A percentile compares a stretch with the other conserved stretches of the same genome.
These are phyloP conservation scores for Podarcis raffonei DNA, from an alignment of 2,113 vertebrate species.

Conservation along the genomic window DNA sequence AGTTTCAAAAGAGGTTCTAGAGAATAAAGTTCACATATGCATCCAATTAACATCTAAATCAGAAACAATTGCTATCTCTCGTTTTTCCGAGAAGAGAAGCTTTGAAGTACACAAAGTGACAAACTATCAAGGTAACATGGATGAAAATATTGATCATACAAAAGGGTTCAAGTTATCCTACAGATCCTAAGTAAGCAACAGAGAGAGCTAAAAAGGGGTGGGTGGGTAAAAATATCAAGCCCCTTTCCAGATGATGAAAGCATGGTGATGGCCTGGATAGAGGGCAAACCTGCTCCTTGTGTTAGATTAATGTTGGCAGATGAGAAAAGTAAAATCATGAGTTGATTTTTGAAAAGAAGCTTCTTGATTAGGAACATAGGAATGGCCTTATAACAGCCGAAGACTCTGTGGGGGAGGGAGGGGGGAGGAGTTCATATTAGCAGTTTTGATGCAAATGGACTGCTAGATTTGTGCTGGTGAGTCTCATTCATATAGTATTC, in stretches of 20 bases:
- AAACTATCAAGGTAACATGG: constrained; percentile 47
- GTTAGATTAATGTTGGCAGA: fast-evolving
- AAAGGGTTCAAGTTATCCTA: not conserved
- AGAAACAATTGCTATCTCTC: constrained; percentile 68
- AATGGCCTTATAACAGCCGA: not conserved
- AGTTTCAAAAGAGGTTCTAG: constrained; percentile 66
- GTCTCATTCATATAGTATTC: too few relatives aligned
- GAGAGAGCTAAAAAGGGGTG: not conserved
- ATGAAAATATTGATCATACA: constrained; percentile 13
- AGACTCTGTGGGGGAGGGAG: too few relatives aligned
- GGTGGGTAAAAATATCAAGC: not conserved
- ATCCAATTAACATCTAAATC: constrained; percentile 61
- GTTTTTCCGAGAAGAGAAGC: constrained; percentile 60
- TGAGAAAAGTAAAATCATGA: not conserved
- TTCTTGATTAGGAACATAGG: not conserved
- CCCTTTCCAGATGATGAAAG: not conserved
- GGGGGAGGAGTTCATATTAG: too few relatives aligned
- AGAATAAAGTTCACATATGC: constrained; percentile 59
- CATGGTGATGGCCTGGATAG: not conserved
- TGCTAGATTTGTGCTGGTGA: too few relatives aligned
- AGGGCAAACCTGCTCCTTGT: not conserved
- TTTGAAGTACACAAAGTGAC: constrained; percentile 60
- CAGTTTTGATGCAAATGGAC: too few relatives aligned
- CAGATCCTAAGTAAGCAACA: constrained; percentile 35
- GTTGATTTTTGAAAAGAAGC: fast-evolving